Conservation (phyloP, 2,888 invertebrate genomes). For the Tachystola acroxantha region DNA sequence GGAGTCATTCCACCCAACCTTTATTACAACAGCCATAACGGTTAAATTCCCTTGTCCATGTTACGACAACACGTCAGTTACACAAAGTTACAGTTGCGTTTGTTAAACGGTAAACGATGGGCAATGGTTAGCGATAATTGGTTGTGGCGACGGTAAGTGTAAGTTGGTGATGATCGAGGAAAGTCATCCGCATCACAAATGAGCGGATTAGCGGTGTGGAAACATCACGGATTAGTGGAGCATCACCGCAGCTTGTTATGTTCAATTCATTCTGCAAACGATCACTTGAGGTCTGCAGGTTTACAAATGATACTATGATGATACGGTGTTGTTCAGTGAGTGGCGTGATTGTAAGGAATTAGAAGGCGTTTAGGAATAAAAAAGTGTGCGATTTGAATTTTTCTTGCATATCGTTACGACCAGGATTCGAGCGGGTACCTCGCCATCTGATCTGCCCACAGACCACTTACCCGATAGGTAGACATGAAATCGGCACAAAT, state of each 20-base stretch:
- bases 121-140: constrained; percentile 7
- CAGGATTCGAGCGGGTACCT: no score
- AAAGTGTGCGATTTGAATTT: no score
- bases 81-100: constrained; percentile 11
- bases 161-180: constrained; percentile 11
- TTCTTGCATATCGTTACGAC: no score
- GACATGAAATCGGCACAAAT: no score
- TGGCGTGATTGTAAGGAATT: not conserved
- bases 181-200: constrained; percentile 31
- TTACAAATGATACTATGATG: not conserved
- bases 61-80: not conserved
- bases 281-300: not conserved
- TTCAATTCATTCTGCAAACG: not conserved
- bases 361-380: no score
- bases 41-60: constrained; percentile 6
- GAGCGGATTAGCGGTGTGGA: constrained; percentile 36
- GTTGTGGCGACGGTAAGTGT: constrained; percentile 8
- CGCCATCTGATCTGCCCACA: no score
- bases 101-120: not conserved
- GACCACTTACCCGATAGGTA: no score
- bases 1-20: constrained; percentile 3
- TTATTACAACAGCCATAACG: constrained; percentile 9
- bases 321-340: not conserved
- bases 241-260: constrained; percentile 3
- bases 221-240: constrained; percentile 18